Evolutionary conservation across 2,797 vertebrate genomes (phyloP).

Genomic region (Coreius guichenoti): DNA sequence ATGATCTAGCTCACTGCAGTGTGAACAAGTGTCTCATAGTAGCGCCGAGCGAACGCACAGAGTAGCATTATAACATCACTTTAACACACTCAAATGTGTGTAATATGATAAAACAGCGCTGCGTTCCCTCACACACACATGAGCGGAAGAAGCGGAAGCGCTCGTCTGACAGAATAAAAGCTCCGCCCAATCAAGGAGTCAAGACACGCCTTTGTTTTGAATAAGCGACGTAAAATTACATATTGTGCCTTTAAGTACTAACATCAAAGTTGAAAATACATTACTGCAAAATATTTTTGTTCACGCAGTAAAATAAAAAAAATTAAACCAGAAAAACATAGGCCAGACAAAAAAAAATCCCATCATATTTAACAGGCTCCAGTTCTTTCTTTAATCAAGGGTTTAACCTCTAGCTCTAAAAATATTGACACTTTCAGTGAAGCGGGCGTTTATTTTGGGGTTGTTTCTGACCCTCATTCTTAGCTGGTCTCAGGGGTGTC

Average conservation of each 20-base stretch:
- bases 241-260: neutral
- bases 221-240: too few species aligned
- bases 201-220: too few species aligned
- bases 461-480: constrained; percentile 38
- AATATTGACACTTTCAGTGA: constrained; percentile 40
- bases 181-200: too few species aligned
- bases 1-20: too few species aligned
- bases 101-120: too few species aligned
- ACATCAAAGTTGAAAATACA: neutral
- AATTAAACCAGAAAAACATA: neutral
- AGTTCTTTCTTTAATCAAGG: neutral
- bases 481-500: constrained; percentile 44
- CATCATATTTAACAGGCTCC: neutral
- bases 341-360: neutral
- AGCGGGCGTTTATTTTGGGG: constrained; percentile 51
- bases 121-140: too few species aligned
- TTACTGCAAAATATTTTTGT: neutral
- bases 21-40: too few species aligned
- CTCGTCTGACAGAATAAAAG: too few species aligned
- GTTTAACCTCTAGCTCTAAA: constrained; percentile 35
- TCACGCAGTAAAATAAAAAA: neutral
- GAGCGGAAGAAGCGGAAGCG: too few species aligned
- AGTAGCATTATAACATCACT: too few species aligned
- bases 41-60: too few species aligned
- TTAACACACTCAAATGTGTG: too few species aligned